Base-by-base conservation (phyloP, 1,140 invertebrate genomes). In the Galleria mellonella region DNA sequence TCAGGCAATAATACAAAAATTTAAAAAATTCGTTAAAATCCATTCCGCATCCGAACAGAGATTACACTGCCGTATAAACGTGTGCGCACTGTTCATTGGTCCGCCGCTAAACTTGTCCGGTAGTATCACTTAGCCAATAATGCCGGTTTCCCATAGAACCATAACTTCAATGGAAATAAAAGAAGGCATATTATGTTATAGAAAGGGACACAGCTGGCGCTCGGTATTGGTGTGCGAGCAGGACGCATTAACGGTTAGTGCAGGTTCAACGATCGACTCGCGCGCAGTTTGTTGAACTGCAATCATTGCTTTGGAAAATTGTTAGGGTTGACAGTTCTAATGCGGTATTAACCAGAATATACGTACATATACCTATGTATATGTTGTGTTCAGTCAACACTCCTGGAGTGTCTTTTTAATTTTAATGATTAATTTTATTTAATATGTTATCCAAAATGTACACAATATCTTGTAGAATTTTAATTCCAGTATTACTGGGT, bases 221-320 rank as follows among this genome's bases (percentile, higher is more conserved):
- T 39, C 31, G 14, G 32, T 33, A 13, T 39, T 10, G 33, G 55
- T 5, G 75, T 52, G 57, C 33, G 67, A 79, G 67, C 40, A 57
- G 56, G 78, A 83, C 17, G 47, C 35, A 49, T 14, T 65, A 72
- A 76, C 65, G 61, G 73, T 75, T 72, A 69, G 74, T 74, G 55
- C 53, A 78, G 74, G 78, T 83, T 81, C 78, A 83, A 83, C 62
- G 78, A 67, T 78, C 76, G 72, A 72, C 71, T 81, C 74, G 52
- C 42, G 74, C 78, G 76, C 76, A 83, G 78, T 81, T 83, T 83
- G 74, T 83, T 83, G 78, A 83, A 83, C 78, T 75, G 68, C 64
- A 74, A 76, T 76, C 73, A 76, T 72, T 76, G 68, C 78, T 79
- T 77, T 73, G 72, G 75, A 74, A 78, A 83, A 78, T 70, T 52